Conservation (phyloP, 2,888 invertebrate genomes). For the Nomada ferruginata region DNA sequence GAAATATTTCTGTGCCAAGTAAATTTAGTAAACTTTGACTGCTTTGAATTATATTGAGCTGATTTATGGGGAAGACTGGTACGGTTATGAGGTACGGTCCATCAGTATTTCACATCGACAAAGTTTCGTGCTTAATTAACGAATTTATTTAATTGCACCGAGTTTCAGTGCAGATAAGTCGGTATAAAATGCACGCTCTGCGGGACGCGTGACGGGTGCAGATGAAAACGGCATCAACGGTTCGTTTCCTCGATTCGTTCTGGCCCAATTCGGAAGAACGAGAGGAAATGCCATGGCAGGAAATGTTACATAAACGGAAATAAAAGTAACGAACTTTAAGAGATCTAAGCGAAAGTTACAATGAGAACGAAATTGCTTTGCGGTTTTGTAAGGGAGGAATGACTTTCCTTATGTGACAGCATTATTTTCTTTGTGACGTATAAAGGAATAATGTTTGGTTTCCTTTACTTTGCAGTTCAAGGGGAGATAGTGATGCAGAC, state of each 20-base stretch:
- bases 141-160: slow-evolving; percentile 72
- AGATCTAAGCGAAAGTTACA: slow-evolving; percentile 21
- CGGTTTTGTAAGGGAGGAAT: neutral
- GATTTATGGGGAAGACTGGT: too few species aligned
- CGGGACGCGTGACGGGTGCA: slow-evolving; percentile 68
- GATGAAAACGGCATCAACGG: slow-evolving; percentile 70
- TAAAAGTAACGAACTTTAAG: slow-evolving; percentile 16
- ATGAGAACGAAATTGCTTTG: slow-evolving; percentile 7
- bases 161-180: slow-evolving; percentile 44
- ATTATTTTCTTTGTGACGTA: neutral
- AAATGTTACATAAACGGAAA: slow-evolving; percentile 12
- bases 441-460: slow-evolving; percentile 27
- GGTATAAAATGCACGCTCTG: slow-evolving; percentile 50
- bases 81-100: neutral
- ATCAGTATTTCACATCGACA: slow-evolving; percentile 21
- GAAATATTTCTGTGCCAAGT: neutral
- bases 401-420: neutral
- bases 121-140: slow-evolving; percentile 49
- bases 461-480: slow-evolving; percentile 87
- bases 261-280: slow-evolving; percentile 69
- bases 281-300: slow-evolving; percentile 50
- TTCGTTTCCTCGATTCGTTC: slow-evolving; percentile 73
- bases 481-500: slow-evolving; percentile 87
- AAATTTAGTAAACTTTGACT: too few species aligned
- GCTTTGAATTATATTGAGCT: too few species aligned